Evolutionary conservation across 2,888 invertebrate genomes (phyloP).

Genomic region (Sinohyriopsis cumingii): DNA sequence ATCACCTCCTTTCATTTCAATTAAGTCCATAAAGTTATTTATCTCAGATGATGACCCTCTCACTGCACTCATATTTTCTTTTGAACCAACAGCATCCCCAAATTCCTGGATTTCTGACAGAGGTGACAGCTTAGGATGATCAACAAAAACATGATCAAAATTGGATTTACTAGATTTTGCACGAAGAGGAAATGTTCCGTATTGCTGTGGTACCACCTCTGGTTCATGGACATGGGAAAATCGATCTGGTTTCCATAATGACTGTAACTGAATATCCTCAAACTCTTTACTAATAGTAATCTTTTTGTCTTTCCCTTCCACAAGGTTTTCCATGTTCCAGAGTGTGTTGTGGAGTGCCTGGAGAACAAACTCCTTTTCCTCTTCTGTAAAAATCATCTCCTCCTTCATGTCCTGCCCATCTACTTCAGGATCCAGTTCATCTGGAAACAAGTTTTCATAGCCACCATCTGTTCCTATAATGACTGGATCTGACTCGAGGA

Average conservation of each 20-base stretch:
- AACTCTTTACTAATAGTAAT: slow-evolving; percentile 52
- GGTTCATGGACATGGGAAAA: slow-evolving; percentile 49
- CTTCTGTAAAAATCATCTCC: slow-evolving; percentile 53
- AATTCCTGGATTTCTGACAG: slow-evolving; percentile 1
- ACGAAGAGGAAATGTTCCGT: slow-evolving; percentile 57
- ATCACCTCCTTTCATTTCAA: not conserved
- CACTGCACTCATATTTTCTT: too few relatives aligned
- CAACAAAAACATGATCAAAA: slow-evolving; percentile 29
- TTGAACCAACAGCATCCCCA: too few relatives aligned
- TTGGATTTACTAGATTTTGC: slow-evolving; percentile 39
- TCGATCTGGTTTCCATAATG: slow-evolving; percentile 47
- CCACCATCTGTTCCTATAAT: slow-evolving; percentile 63
- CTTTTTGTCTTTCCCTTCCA: slow-evolving; percentile 20
- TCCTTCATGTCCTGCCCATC: slow-evolving; percentile 24
- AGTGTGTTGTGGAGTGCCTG: slow-evolving; percentile 60
- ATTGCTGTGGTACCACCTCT: slow-evolving; percentile 29
- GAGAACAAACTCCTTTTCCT: slow-evolving; percentile 61
- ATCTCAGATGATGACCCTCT: too few relatives aligned
- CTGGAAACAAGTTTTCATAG: slow-evolving; percentile 50
- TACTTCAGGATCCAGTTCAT: slow-evolving; percentile 28
- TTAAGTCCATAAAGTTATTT: too few relatives aligned
- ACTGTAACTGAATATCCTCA: slow-evolving; percentile 54
- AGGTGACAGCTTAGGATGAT: slow-evolving; percentile 23
- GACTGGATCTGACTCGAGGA: slow-evolving; percentile 45
- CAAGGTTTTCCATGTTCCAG: slow-evolving; percentile 60